These are phyloP conservation scores for Reticulitermes speratus DNA, from an alignment of 1,140 invertebrate species.

Conservation along the genomic window DNA sequence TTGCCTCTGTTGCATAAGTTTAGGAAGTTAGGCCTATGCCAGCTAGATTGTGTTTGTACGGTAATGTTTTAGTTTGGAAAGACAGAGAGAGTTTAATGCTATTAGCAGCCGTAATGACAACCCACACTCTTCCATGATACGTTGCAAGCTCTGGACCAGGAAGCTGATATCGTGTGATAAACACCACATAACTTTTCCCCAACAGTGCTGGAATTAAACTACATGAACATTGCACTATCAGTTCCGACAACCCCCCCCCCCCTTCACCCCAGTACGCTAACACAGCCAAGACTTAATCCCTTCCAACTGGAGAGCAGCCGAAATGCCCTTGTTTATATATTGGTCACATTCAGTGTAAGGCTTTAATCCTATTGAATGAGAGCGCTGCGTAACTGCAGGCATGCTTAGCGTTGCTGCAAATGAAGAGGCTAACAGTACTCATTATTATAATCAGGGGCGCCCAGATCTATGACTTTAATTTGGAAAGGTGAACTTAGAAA, in stretches of 20 bases:
- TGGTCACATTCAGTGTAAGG: slow-evolving; percentile 1
- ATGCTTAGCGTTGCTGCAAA: slow-evolving; percentile 12
- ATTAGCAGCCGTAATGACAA: neutral
- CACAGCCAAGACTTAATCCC: slow-evolving; percentile 9
- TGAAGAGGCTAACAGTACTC: neutral
- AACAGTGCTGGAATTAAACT: slow-evolving; percentile 12
- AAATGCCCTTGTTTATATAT: slow-evolving; percentile 7
- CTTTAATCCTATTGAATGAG: slow-evolving; percentile 3
- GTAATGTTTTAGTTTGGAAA: neutral
- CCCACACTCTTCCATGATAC: neutral
- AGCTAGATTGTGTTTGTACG: neutral
- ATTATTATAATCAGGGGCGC: neutral
- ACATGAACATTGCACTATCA: slow-evolving; percentile 7
- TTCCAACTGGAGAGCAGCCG: neutral
- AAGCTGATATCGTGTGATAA: slow-evolving; percentile 16
- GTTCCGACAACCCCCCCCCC: neutral
- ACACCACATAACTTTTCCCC: slow-evolving; percentile 15
- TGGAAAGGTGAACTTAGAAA: neutral
- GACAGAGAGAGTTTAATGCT: neutral
- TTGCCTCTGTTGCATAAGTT: neutral
- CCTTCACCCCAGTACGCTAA: neutral
- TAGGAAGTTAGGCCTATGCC: neutral
- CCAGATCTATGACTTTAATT: neutral
- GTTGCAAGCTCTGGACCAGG: neutral
- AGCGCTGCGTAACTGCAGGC: neutral